Conservation (phyloP, 1,140 invertebrate species). For the Drosophila melanogaster region Release_6_plus_ISO1_MT NT_033779.5:17397501-17398000, state of each 20-base stretch:
- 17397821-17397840: conserved; percentile 74
- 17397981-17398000: neutral
- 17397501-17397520: conserved; percentile 14
- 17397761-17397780: conserved; percentile 14
- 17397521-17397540: conserved; percentile 13
- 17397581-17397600: too few species aligned
- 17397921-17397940: conserved; percentile 18
- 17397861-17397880: conserved; percentile 40
- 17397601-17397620: neutral
- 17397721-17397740: conserved; percentile 27
- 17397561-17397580: neutral
- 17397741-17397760: conserved; percentile 27
- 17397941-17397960: conserved; percentile 1
- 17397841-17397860: conserved; percentile 21
- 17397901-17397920: conserved; percentile 16
- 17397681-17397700: conserved; percentile 66
- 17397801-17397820: conserved; percentile 72
- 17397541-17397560: neutral
- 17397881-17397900: conserved; percentile 35
- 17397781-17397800: conserved; percentile 28
- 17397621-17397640: too few species aligned
- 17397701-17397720: conserved; percentile 41
- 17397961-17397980: conserved; percentile 1
- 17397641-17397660: neutral
- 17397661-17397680: conserved; percentile 67